Conservation (phyloP, 2,888 invertebrate species). For the Gymnosoma rotundatum region DNA sequence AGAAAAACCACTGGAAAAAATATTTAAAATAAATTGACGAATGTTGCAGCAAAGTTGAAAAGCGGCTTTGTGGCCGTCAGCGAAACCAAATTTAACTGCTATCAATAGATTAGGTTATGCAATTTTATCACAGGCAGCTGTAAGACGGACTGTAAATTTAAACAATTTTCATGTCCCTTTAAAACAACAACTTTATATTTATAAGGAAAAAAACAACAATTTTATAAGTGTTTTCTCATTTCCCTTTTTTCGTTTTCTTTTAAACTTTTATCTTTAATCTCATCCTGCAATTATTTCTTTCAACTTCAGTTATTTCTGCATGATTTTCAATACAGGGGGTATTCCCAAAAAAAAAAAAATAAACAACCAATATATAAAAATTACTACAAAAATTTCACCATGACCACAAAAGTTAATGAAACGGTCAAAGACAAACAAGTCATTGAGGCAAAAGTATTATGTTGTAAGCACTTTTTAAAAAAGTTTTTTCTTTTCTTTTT, state of each 20-base stretch:
- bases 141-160: neutral
- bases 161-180: neutral
- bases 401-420: slow-evolving; percentile 60
- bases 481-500: slow-evolving; percentile 15
- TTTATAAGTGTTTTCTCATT: neutral
- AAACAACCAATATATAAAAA: neutral
- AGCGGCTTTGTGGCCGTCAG: too few species aligned
- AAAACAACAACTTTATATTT: neutral
- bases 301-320: slow-evolving; percentile 11
- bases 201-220: neutral
- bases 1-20: neutral
- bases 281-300: slow-evolving; percentile 53
- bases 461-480: neutral
- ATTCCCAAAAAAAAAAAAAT: neutral
- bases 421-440: slow-evolving; percentile 64
- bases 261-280: slow-evolving; percentile 29
- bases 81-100: neutral
- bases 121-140: neutral
- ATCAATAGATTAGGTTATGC: neutral
- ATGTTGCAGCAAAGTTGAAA: neutral
- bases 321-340: slow-evolving; percentile 11
- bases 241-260: neutral
- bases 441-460: slow-evolving; percentile 46
- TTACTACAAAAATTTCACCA: slow-evolving; percentile 43
- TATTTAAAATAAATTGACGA: neutral